phyloP scores from a whole-genome alignment of 2,113 vertebrate species.

The Cervus canadensis region DNA sequence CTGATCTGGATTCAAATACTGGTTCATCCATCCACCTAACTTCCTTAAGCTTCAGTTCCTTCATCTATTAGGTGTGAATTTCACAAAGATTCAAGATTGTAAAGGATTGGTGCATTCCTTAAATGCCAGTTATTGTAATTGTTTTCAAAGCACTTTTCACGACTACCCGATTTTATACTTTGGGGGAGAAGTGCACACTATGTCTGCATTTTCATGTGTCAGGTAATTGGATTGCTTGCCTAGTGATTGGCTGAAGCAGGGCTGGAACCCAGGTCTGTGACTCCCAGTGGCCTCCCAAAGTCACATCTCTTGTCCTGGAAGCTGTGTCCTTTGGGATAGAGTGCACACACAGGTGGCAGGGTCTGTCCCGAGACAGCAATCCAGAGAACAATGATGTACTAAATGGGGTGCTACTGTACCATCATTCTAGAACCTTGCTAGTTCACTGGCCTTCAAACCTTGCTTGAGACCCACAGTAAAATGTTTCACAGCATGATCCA shows the following conservation, averaged over 20 bases:
- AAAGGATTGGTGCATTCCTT: not conserved
- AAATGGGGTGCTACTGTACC: not conserved
- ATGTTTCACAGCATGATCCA: not conserved
- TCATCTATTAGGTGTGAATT: not conserved
- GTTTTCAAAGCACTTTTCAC: not conserved
- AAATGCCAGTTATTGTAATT: not conserved
- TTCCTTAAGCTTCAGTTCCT: not conserved
- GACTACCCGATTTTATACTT: not conserved
- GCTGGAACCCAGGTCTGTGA: not conserved
- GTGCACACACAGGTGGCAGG: not conserved
- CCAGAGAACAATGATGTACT: not conserved
- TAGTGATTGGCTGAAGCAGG: not conserved
- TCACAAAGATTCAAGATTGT: not conserved
- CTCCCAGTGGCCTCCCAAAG: not conserved
- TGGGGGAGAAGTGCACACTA: not conserved
- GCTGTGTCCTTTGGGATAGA: not conserved
- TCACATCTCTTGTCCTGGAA: not conserved
- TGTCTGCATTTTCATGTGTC: not conserved
- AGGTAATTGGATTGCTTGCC: not conserved
- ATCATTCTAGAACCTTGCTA: not conserved
- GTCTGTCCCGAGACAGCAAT: not conserved
- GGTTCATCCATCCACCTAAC: not conserved
- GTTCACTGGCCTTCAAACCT: not conserved
- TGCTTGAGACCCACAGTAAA: not conserved
- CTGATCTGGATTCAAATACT: not conserved